Conservation (phyloP, 2,888 invertebrate genomes). For the Scaptomyza reducta region DNA sequence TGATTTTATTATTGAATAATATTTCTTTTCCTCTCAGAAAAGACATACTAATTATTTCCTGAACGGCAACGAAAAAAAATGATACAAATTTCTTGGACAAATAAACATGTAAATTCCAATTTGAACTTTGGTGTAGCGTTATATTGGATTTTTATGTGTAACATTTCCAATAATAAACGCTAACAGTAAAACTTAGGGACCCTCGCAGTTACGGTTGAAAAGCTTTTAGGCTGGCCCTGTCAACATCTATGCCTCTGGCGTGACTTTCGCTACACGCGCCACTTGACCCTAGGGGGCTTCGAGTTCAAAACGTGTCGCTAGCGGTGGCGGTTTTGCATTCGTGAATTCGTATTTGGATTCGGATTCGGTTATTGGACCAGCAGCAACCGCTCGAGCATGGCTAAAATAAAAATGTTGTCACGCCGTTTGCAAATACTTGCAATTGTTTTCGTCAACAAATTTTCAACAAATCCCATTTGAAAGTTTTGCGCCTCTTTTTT, state of each 20-base stretch:
- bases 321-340: slow-evolving; percentile 51
- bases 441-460: slow-evolving; percentile 66
- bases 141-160: not conserved
- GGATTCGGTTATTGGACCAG: slow-evolving; percentile 54
- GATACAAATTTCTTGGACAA: too few species aligned
- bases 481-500: slow-evolving; percentile 31
- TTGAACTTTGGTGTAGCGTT: not conserved
- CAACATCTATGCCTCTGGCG: slow-evolving; percentile 47
- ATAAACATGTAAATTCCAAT: too few species aligned
- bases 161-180: not conserved
- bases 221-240: slow-evolving; percentile 42
- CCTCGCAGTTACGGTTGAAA: slow-evolving; percentile 34
- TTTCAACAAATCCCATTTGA: slow-evolving; percentile 72
- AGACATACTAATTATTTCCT: too few species aligned
- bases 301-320: slow-evolving; percentile 80
- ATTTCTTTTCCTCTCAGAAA: too few species aligned
- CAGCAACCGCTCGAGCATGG: slow-evolving; percentile 52
- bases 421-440: slow-evolving; percentile 54
- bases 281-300: slow-evolving; percentile 79
- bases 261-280: slow-evolving; percentile 81
- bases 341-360: slow-evolving; percentile 34
- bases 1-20: too few species aligned
- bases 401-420: slow-evolving; percentile 61
- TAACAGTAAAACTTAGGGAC: not conserved
- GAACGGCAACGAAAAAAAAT: too few species aligned